phyloP scores from a whole-genome alignment of 23 tunicate species.

The Diplosoma virens region DNA sequence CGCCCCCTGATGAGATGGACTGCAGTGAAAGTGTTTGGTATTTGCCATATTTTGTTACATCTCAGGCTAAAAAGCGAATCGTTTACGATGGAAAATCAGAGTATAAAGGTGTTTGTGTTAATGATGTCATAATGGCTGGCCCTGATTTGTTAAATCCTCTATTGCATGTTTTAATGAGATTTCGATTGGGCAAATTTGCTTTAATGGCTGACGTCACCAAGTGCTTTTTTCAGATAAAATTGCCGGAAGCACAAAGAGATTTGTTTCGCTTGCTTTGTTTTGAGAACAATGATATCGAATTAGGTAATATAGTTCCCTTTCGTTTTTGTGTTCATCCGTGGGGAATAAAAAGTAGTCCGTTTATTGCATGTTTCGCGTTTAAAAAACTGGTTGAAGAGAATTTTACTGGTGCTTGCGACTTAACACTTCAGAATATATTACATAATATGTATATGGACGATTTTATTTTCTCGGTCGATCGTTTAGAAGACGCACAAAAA shows the following conservation, averaged over 20 bases:
- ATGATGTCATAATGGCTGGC: not conserved
- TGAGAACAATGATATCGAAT: not conserved
- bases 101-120: not conserved
- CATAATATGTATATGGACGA: conserved; percentile 9
- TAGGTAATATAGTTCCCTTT: not conserved
- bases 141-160: not conserved
- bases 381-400: not conserved
- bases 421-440: not conserved
- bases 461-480: not conserved
- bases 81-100: not conserved
- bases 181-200: conserved; percentile 7
- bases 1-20: no score
- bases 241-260: conserved; percentile 10
- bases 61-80: not conserved
- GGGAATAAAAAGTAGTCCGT: conserved; percentile 4
- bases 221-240: conserved; percentile 4
- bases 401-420: not conserved
- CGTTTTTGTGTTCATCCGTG: not conserved
- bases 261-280: conserved; percentile 12
- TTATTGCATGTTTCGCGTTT: not conserved
- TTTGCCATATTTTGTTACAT: conserved; percentile 4
- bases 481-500: not conserved
- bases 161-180: not conserved
- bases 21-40: no score
- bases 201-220: conserved; percentile 14